Evolutionary conservation across 1,140 invertebrate genomes (phyloP).

Genomic region (Zaprionus africanus): DNA sequence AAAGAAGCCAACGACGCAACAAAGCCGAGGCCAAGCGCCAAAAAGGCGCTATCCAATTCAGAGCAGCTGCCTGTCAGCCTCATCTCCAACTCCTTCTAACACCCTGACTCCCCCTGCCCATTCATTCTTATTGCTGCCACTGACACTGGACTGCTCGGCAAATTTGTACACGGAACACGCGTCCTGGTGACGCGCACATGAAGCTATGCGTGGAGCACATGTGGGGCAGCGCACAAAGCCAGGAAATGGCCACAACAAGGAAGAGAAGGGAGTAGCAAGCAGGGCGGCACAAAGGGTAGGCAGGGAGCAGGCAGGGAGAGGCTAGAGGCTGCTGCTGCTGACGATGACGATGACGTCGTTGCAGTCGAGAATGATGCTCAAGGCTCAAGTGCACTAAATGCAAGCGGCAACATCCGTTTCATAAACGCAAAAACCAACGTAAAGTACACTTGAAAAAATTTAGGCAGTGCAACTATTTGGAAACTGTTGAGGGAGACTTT

Average conservation of each 20-base stretch:
- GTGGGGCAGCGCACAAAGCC: conserved; percentile 40
- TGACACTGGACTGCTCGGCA: conserved; percentile 47
- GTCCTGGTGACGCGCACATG: conserved; percentile 29
- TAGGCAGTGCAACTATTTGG: neutral
- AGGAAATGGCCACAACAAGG: conserved; percentile 25
- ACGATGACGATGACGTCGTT: neutral
- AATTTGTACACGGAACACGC: conserved; percentile 77
- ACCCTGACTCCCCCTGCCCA: neutral
- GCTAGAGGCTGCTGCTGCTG: neutral
- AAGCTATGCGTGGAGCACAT: conserved; percentile 45
- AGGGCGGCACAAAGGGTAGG: neutral
- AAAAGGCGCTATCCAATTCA: conserved; percentile 37
- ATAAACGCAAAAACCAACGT: conserved; percentile 65
- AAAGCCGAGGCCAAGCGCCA: conserved; percentile 38
- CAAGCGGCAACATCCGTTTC: conserved; percentile 80
- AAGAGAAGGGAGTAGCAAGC: neutral
- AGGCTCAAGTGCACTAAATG: conserved; percentile 79
- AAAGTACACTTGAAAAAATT: conserved; percentile 23
- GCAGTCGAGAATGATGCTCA: conserved; percentile 50
- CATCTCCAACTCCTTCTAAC: neutral
- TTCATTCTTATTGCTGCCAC: conserved; percentile 26
- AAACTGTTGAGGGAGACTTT: neutral
- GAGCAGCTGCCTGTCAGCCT: conserved; percentile 18
- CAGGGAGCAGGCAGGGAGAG: neutral
- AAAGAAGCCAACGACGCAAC: conserved; percentile 18